Evolutionary conservation across 2,113 vertebrate species (phyloP).

Genomic region (Malurus alboscapulatus): DNA sequence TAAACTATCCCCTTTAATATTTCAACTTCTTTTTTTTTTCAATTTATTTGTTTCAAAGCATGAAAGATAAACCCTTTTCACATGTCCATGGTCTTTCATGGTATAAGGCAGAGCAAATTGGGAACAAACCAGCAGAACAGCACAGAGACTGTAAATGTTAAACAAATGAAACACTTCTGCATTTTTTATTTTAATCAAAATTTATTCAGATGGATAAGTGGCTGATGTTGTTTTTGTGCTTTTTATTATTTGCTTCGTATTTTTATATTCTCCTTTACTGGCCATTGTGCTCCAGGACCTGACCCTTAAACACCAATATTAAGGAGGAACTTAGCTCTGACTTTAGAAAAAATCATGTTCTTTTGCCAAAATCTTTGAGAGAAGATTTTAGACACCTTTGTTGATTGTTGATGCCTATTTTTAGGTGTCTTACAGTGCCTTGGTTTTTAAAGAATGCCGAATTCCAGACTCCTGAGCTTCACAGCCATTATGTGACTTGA

Average conservation of each 20-base stretch:
- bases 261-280: background rate
- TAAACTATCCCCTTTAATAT: background rate
- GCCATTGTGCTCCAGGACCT: background rate
- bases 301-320: background rate
- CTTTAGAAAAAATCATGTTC: background rate
- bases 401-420: background rate
- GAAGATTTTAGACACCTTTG: background rate
- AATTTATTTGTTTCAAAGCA: background rate
- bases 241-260: background rate
- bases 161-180: slow-evolving; percentile 4
- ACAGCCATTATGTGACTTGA: background rate
- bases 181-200: background rate
- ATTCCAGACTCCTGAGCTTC: background rate
- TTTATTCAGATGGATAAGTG: background rate
- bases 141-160: background rate
- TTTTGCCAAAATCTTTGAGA: background rate
- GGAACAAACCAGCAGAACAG: background rate
- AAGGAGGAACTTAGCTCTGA: background rate
- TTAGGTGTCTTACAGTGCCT: background rate
- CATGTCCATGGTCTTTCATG: background rate
- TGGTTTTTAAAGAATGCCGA: background rate
- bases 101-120: slow-evolving; percentile 18
- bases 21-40: background rate
- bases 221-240: background rate
- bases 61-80: background rate